phyloP scores from a whole-genome alignment of 2,113 vertebrate genomes.

The Phainopepla nitens region DNA sequence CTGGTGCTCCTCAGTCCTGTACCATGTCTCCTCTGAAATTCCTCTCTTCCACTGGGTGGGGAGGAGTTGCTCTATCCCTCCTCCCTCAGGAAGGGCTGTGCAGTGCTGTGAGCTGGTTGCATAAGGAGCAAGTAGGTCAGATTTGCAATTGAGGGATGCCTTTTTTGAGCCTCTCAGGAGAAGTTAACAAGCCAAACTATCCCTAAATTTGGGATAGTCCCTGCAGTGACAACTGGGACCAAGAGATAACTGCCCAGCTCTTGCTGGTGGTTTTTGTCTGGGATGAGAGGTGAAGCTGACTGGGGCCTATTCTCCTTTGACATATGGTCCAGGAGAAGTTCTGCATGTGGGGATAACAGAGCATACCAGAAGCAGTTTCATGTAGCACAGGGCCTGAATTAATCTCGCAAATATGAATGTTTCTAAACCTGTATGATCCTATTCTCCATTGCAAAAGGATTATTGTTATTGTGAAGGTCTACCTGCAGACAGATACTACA shows the following conservation, averaged over 20 bases:
- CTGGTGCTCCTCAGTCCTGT: not conserved
- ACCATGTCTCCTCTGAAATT: fast-evolving
- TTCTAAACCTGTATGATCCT: not conserved
- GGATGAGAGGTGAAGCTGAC: not conserved
- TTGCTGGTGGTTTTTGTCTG: not conserved
- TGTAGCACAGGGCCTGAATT: not conserved
- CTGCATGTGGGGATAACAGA: not conserved
- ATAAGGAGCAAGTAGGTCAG: not conserved
- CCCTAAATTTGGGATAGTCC: not conserved
- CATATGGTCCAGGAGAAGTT: not conserved
- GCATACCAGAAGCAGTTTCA: not conserved
- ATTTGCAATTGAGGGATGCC: fast-evolving
- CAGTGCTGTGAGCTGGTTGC: not conserved
- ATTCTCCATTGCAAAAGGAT: not conserved
- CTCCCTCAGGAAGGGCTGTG: not conserved
- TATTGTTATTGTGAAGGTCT: not conserved
- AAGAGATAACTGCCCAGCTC: not conserved
- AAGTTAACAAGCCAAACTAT: not conserved
- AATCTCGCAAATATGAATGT: not conserved
- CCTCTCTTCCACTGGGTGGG: not conserved
- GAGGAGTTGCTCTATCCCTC: not conserved
- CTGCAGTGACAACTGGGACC: not conserved
- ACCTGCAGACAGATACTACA: not conserved
- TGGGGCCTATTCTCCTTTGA: not conserved
- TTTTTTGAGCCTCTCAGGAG: not conserved